Conservation (phyloP, 2,113 vertebrate species). For the Tragelaphus imberbis region DNA sequence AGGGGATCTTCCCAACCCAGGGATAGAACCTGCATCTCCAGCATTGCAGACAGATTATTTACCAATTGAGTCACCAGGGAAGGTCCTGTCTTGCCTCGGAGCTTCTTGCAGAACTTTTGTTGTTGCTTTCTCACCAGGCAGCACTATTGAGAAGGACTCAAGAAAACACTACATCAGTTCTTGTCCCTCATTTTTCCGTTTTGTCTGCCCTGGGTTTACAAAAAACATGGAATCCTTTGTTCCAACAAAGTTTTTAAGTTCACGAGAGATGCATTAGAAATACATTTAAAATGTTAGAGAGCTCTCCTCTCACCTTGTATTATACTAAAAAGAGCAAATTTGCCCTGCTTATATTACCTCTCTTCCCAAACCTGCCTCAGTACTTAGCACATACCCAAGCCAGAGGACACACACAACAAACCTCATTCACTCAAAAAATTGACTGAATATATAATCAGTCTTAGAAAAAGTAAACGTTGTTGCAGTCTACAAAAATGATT, state of each 20-base stretch:
- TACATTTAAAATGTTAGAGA: background rate
- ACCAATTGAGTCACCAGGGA: background rate
- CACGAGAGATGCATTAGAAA: background rate
- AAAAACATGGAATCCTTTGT: background rate
- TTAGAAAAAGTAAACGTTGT: background rate
- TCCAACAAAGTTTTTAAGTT: background rate
- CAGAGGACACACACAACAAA: background rate
- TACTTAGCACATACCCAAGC: background rate
- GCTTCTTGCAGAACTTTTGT: background rate
- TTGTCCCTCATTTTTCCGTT: background rate
- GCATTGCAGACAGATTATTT: background rate
- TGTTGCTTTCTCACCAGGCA: background rate
- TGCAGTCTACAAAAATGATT: background rate
- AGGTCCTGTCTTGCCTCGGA: background rate
- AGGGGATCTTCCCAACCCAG: background rate
- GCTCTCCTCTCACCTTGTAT: background rate
- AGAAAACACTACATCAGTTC: background rate
- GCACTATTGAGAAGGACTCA: background rate
- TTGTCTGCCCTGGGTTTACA: background rate
- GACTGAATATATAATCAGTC: background rate
- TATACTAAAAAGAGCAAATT: background rate
- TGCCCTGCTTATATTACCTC: background rate
- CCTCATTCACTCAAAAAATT: background rate
- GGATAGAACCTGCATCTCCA: background rate
- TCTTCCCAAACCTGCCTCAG: fast-evolving